Base-by-base conservation (phyloP, 1,140 invertebrate genomes). In the Drosophila insularis region DNA sequence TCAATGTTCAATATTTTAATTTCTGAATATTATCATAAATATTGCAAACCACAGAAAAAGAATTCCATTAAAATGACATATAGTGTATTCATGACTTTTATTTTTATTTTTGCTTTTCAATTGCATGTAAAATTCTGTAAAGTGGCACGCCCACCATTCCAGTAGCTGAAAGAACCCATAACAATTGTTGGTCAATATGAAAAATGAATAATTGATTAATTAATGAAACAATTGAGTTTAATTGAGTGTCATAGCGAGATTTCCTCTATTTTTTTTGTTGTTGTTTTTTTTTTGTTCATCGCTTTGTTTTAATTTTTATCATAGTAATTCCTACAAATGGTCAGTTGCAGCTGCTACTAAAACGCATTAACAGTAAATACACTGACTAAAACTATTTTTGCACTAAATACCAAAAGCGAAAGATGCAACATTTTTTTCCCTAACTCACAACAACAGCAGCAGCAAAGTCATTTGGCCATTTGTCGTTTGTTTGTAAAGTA, bases 181-280 rank as follows among this genome's bases (percentile, higher is more conserved):
- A 55, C 62, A 50, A 65, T 68, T 53, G 62, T 21, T 75, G 64
- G 50, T 58, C 58, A 55, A 13, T 68, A 76, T 76, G 60, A 64
- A 76, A 68, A 75, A 43, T 68, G 72, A 71, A 84, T 86, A 84
- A 84, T 86, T 85, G 78, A 86, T 85, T 74, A 78, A 85, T 86
- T 85, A 86, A 85, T 85, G 86, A 73, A 75, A 86, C 74, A 85
- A 85, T 85, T 86, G 81, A 86, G 78, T 74, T 86, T 86, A 85
- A 85, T 86, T 85, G 70, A 74, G 70, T 86, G 81, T 63, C 73
- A 78, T 54, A 78, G 62, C 37, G 61, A 65, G 81, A 63, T 76
- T 65, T 60, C 35, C 65, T 43, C 14, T 50, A 21, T 35, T 50
- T 23, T 67, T 31, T 64, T 53, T 55, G 62, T 71, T 10, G 35